Evolutionary conservation across 2,113 vertebrate genomes (phyloP).

Genomic region (Lophius piscatorius): DNA sequence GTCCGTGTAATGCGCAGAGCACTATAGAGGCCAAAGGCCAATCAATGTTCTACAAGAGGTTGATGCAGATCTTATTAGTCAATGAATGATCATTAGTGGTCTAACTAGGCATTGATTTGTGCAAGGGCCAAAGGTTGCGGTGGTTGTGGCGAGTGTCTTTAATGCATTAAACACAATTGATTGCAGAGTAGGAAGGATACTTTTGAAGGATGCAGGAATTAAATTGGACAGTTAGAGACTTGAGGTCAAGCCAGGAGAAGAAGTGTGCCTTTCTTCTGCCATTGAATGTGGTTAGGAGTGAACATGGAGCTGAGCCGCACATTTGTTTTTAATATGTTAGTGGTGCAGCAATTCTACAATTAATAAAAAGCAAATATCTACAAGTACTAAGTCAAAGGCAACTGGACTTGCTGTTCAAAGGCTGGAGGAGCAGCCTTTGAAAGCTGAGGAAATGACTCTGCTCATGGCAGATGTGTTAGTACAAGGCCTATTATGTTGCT

Average conservation of each 20-base stretch:
- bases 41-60: conserved; percentile 76
- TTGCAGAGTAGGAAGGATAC: conserved; percentile 59
- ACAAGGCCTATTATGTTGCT: conserved; percentile 83
- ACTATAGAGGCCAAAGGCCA: conserved; percentile 72
- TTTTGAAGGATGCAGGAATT: conserved; percentile 62
- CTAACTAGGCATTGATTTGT: conserved; percentile 78
- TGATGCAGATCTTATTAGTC: conserved; percentile 81
- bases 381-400: conserved; percentile 61
- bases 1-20: conserved; percentile 45
- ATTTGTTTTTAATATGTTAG: conserved; percentile 53
- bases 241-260: conserved; percentile 57
- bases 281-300: conserved; percentile 51
- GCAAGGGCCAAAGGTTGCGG: conserved; percentile 68
- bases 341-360: conserved; percentile 57
- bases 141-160: conserved; percentile 73
- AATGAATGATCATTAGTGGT: conserved; percentile 79
- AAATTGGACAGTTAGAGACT: conserved; percentile 56
- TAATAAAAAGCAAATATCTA: conserved; percentile 74
- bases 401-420: conserved; percentile 68
- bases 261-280: conserved; percentile 13
- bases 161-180: conserved; percentile 79
- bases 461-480: conserved; percentile 82
- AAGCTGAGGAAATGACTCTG: conserved; percentile 77
- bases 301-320: conserved; percentile 22
- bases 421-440: conserved; percentile 72